These are phyloP conservation scores for Eubasilissa regina DNA, from an alignment of 1,140 invertebrate species.

Conservation along the genomic window DNA sequence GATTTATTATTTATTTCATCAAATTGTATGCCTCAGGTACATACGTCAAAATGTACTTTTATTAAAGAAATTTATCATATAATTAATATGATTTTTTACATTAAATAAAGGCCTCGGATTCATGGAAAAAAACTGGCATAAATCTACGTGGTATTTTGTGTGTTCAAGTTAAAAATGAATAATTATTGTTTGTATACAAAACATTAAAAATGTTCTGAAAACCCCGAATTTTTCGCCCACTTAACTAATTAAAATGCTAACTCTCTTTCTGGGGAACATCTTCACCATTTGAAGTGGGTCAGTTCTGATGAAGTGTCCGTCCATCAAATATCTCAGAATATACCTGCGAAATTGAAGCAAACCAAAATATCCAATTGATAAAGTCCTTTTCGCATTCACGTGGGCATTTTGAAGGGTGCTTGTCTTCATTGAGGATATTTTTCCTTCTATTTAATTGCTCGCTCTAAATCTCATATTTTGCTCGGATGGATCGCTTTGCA, in stretches of 20 bases:
- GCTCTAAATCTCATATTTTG: neutral
- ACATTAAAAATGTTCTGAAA: too few species aligned
- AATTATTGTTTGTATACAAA: too few species aligned
- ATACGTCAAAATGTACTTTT: too few species aligned
- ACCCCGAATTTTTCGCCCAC: neutral
- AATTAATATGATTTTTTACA: too few species aligned
- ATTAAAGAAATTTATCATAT: too few species aligned
- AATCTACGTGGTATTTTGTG: too few species aligned
- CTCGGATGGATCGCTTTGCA: slow-evolving; percentile 1
- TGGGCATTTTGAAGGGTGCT: slow-evolving; percentile 16
- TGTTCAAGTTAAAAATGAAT: too few species aligned
- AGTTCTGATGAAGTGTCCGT: slow-evolving; percentile 22
- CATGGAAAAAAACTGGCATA: too few species aligned
- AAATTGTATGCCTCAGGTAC: too few species aligned
- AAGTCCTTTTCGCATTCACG: slow-evolving; percentile 26
- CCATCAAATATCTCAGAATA: slow-evolving; percentile 19
- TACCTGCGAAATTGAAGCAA: slow-evolving; percentile 2
- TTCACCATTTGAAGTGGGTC: neutral
- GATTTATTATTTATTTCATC: too few species aligned
- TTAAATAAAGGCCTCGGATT: too few species aligned
- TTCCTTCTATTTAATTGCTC: slow-evolving; percentile 25
- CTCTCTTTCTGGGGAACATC: neutral
- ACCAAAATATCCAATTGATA: slow-evolving; percentile 38
- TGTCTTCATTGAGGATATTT: slow-evolving; percentile 6
- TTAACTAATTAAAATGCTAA: slow-evolving; percentile 27